These are phyloP conservation scores for Torymus auratus DNA, from an alignment of 2,888 invertebrate genomes.

Conservation along the genomic window DNA sequence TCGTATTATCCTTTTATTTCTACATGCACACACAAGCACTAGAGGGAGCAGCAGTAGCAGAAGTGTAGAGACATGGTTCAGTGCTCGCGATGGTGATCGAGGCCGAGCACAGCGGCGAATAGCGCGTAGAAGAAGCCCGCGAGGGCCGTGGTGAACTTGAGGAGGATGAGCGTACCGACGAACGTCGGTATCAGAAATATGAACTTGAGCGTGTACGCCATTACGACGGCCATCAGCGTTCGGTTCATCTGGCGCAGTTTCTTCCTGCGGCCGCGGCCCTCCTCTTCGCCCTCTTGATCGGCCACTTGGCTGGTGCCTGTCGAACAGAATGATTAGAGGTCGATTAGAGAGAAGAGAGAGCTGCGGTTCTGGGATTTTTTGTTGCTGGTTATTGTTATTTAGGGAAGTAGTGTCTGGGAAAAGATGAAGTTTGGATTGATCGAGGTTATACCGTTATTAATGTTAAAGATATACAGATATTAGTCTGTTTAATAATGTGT, in stretches of 20 bases:
- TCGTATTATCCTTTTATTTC: too few relatives aligned
- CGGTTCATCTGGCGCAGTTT: slow-evolving; percentile 82
- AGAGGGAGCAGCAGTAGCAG: slow-evolving; percentile 32
- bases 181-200: slow-evolving; percentile 87
- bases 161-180: slow-evolving; percentile 83
- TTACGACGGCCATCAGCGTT: slow-evolving; percentile 84
- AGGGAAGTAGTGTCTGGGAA: too few relatives aligned
- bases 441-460: too few relatives aligned
- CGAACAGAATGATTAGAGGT: too few relatives aligned
- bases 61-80: slow-evolving; percentile 57
- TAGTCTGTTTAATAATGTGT: too few relatives aligned
- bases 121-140: slow-evolving; percentile 93
- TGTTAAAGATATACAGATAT: too few relatives aligned
- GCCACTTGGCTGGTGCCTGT: too few relatives aligned
- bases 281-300: background rate
- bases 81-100: slow-evolving; percentile 74
- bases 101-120: slow-evolving; percentile 89
- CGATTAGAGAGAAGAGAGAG: too few relatives aligned
- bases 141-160: slow-evolving; percentile 87
- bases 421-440: too few relatives aligned
- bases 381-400: too few relatives aligned
- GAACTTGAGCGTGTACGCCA: slow-evolving; percentile 91
- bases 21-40: background rate
- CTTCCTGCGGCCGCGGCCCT: slow-evolving; percentile 46
- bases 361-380: too few relatives aligned